Base-by-base conservation (phyloP, 2,888 invertebrate species). In the Carabus problematicus region DNA sequence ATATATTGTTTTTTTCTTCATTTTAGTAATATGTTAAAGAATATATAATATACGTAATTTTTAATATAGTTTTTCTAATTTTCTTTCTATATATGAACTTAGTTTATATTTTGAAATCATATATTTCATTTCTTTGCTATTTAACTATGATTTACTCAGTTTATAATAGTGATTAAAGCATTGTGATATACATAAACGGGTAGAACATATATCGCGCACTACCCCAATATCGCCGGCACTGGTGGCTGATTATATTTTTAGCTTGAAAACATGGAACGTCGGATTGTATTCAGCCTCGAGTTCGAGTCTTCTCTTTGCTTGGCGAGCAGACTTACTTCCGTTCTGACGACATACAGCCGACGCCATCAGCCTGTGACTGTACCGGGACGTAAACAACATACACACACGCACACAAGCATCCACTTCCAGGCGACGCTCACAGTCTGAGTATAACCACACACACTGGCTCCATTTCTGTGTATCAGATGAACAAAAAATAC, bases 301-400 rank as follows among this genome's bases (percentile, higher is more conserved):
- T 49, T 56, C 45, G 49, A 6, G 54, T 73, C 72, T 70, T 75
- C 73, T 73, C 72, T 74, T 75, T 73, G 73, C 72, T 73, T 74
- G 72, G 74, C 74, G 72, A 73, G 72, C 70, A 73, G 73, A 73
- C 74, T 71, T 71, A 73, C 74, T 75, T 76, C 75, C 76, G 75
- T 73, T 75, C 71, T 73, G 74, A 74, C 75, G 75, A 74, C 74
- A 68, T 52, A 68, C 41, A 60, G 42, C 59, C 66, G 67, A 56
- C 56, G 16, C 14, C 52, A 12, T 68, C 8, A 61, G 52, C 18
- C 16, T 68, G 54, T 39, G 41, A 60, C 60, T 9, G 12, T 18
- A 18, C 16, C 61, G 11, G 41, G 16, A 47, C 61, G 68, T 68
- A 68, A 68, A 68, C 68, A 68, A 49, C 49, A 41, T 40, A 7